Conservation (phyloP, 2,113 vertebrate species). For the Gobiocypris rarus region DNA sequence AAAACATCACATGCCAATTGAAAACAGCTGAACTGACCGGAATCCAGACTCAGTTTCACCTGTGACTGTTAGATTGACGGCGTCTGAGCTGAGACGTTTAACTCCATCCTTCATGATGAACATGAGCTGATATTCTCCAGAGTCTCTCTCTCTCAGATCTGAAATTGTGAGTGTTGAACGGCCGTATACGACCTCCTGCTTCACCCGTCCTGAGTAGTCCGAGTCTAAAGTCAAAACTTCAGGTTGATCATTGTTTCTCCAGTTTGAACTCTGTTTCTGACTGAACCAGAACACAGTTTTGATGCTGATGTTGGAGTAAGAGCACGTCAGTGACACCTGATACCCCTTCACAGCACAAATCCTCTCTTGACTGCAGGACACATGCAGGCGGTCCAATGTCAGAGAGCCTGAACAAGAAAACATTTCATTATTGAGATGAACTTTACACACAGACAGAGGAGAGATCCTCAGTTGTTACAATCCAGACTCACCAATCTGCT, state of each 20-base stretch:
- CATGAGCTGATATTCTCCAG: conserved; percentile 51
- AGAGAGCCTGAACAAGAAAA: background rate
- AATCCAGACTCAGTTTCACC: conserved; percentile 7
- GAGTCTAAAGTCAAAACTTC: conserved; percentile 52
- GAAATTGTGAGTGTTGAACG: conserved; percentile 26
- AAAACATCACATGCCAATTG: background rate
- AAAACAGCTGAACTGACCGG: background rate
- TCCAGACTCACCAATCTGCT: background rate
- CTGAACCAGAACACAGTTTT: conserved; percentile 45
- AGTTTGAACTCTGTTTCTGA: conserved; percentile 42
- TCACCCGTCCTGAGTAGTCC: conserved; percentile 48
- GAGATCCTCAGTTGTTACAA: background rate
- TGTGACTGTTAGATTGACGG: conserved; percentile 41
- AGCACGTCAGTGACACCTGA: background rate
- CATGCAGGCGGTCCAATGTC: background rate
- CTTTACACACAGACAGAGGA: background rate
- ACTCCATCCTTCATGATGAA: conserved; percentile 35
- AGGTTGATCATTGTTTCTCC: conserved; percentile 35
- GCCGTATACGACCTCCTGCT: background rate
- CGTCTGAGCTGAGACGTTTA: conserved; percentile 2
- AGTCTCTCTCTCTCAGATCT: conserved; percentile 47
- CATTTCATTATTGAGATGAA: background rate
- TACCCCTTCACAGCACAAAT: conserved; percentile 19
- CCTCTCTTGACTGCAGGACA: conserved; percentile 3
- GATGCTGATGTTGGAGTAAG: background rate